A percentile compares a stretch with the other conserved stretches of the same genome.
Evolutionary conservation across 2,888 invertebrate species (phyloP).

Genomic region (Oeneis ivallda): DNA sequence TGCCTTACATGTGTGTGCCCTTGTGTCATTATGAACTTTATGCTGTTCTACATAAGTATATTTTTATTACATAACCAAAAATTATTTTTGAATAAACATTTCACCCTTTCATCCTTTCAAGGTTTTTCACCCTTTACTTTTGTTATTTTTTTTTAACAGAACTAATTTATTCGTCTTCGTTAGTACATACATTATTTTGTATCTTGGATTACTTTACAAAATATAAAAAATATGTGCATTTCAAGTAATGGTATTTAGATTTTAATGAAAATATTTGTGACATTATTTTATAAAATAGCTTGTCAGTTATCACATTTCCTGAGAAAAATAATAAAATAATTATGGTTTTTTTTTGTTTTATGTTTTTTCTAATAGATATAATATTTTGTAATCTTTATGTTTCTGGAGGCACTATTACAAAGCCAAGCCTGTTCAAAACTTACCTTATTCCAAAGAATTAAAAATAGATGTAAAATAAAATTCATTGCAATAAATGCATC

Average conservation of each 20-base stretch:
- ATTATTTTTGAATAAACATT: not conserved
- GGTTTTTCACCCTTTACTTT: constrained; percentile 4
- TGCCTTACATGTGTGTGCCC: too few relatives aligned
- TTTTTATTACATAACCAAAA: too few relatives aligned
- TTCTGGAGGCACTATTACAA: constrained; percentile 19
- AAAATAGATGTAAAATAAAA: constrained; percentile 10
- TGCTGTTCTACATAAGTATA: too few relatives aligned
- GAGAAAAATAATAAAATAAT: not conserved
- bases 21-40: too few relatives aligned
- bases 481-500: constrained; percentile 34
- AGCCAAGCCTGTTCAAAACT: constrained; percentile 19
- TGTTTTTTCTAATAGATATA: not conserved
- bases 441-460: not conserved
- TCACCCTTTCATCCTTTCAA: too few relatives aligned
- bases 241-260: constrained; percentile 2
- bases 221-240: not conserved
- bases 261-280: not conserved
- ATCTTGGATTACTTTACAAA: not conserved
- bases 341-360: not conserved
- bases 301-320: not conserved
- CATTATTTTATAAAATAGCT: not conserved
- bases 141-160: not conserved
- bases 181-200: not conserved
- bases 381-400: not conserved
- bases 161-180: constrained; percentile 4